These are phyloP conservation scores for Phorcus lineatus DNA, from an alignment of 2,888 invertebrate genomes.

Conservation along the genomic window DNA sequence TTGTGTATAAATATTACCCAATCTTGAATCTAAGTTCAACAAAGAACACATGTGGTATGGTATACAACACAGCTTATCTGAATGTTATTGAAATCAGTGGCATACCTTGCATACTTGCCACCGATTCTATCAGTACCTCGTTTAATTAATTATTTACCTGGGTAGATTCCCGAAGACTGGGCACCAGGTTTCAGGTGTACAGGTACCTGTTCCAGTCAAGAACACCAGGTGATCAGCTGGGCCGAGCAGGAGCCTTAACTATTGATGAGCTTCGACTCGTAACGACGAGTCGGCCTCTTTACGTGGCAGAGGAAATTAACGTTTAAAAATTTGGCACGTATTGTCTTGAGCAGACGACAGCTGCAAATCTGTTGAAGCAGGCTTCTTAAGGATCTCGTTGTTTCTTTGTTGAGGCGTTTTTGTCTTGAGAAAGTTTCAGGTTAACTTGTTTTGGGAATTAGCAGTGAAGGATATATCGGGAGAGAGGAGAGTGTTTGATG, in stretches of 20 bases:
- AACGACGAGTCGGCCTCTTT: not conserved
- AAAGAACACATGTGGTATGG: not conserved
- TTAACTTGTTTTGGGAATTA: too few relatives aligned
- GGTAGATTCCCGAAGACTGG: not conserved
- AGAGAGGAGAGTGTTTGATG: too few relatives aligned
- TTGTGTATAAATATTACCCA: not conserved
- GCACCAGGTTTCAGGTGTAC: not conserved
- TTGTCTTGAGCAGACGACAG: not conserved
- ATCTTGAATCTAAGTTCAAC: not conserved
- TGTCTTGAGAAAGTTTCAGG: too few relatives aligned
- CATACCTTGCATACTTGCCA: not conserved
- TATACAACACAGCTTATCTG: not conserved
- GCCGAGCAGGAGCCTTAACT: not conserved
- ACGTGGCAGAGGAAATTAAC: not conserved
- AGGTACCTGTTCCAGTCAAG: not conserved
- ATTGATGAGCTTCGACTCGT: not conserved
- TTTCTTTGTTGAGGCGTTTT: too few relatives aligned
- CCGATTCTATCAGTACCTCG: not conserved
- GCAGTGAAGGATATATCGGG: too few relatives aligned
- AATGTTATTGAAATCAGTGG: not conserved
- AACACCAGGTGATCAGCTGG: not conserved
- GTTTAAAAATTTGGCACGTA: not conserved
- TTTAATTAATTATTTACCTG: not conserved
- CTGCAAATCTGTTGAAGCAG: not conserved
- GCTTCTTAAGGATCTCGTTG: too few relatives aligned